Base-by-base conservation (phyloP, 2,797 vertebrate species). In the Myoxocephalus aenaeus region DNA sequence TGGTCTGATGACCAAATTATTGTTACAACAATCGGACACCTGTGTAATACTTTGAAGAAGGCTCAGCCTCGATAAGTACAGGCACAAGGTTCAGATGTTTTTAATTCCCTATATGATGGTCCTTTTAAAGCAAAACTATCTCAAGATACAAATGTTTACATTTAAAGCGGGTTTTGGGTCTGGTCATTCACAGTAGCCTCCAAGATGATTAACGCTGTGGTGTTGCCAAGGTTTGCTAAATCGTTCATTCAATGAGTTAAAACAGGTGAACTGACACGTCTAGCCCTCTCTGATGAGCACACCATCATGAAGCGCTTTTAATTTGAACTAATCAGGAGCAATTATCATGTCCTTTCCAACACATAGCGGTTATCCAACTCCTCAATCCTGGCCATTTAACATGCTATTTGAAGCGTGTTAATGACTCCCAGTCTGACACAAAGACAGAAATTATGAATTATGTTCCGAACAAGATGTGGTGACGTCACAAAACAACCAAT, bases 331-430 rank as follows among this genome's bases (percentile, higher is more conserved):
- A 63, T 68, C 48, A 56, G 40, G 1, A 65, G 73, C 68, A 86
- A 84, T 89, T 63, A 90, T 82, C 73, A 50, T 56, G 62, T 83
- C 61, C 63, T 73, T 82, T 87, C 67, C 75, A 83, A 79, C 48
- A 63, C 65, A 80, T 86, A 86, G 74, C 58, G 38, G 17, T 93
- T 93, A 89, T 88, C 82, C 46, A 81, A 38, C 70, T 76, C 79
- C 66, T 74, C 59, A 63, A 56, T 67, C 72, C 65, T 58, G 81
- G 20, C 86, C 84, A 90, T 92, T 59, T 92, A 83, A 65, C 65
- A 20, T 34, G 53, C 65, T 71, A 53, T 80, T 81, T 76, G 25
- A 81, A 62, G 67, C 40, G 51, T 59, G 50, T 64, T 75, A 83
- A 89, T 82, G 65, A 79, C 74, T 58, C 42, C 54, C 53, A 58